phyloP scores from a whole-genome alignment of 30 jellyfish, hydroid and myxozoan genomes.

The Hydractinia echinata region DNA sequence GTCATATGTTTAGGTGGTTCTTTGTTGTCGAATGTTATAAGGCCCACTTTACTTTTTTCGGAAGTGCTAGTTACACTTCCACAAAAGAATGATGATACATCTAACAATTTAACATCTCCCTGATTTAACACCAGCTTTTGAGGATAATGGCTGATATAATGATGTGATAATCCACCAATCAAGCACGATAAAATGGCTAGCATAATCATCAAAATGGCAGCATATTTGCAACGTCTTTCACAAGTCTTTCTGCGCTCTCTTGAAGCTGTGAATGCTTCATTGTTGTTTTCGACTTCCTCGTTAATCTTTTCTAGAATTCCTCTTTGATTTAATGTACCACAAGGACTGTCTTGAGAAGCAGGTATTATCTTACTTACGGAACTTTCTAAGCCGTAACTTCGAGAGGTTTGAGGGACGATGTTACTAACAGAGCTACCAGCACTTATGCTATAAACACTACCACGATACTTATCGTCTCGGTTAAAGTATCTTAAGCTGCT shows the following conservation, averaged over 20 bases:
- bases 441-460: conserved; percentile 1
- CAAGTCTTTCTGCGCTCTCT: neutral
- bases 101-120: neutral
- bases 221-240: neutral
- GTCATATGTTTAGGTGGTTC: neutral
- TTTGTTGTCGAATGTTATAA: neutral
- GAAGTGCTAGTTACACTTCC: neutral
- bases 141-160: conserved; percentile 8
- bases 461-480: neutral
- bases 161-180: conserved; percentile 6
- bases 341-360: neutral
- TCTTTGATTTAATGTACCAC: neutral
- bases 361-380: neutral
- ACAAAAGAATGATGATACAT: conserved; percentile 2
- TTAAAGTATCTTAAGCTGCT: neutral
- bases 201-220: neutral
- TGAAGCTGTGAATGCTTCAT: neutral
- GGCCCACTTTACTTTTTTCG: neutral
- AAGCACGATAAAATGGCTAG: neutral
- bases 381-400: neutral
- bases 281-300: conserved; percentile 1
- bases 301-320: conserved; percentile 8
- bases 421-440: conserved; percentile 14
- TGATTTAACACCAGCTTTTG: neutral
- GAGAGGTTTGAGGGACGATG: neutral